Conservation (phyloP, 2,888 invertebrate species). For the Holacanthella duospinosa region DNA sequence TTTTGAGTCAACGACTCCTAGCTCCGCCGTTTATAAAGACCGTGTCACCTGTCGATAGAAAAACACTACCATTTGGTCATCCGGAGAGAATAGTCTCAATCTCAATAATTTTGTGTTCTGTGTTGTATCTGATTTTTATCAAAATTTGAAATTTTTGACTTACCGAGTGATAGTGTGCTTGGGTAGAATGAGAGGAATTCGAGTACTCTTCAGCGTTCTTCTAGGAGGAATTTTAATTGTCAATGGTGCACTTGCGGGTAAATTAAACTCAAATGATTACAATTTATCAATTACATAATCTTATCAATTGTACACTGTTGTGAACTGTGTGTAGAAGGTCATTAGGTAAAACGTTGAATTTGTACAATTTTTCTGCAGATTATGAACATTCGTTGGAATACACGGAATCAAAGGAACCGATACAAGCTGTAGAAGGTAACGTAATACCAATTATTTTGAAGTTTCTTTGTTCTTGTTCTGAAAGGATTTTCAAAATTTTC, state of each 20-base stretch:
- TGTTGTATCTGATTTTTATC: too few relatives aligned
- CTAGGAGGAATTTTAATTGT: too few relatives aligned
- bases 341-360: too few relatives aligned
- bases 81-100: too few relatives aligned
- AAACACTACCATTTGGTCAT: too few relatives aligned
- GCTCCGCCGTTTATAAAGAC: conserved; percentile 4
- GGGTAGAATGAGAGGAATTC: neutral
- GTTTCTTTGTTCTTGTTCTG: too few relatives aligned
- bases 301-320: neutral
- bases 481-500: too few relatives aligned
- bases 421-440: neutral
- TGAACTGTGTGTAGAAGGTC: too few relatives aligned
- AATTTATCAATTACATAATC: neutral
- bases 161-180: neutral
- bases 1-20: neutral
- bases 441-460: too few relatives aligned
- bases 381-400: neutral
- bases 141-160: too few relatives aligned
- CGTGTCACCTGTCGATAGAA: neutral
- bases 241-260: neutral
- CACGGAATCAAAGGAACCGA: neutral
- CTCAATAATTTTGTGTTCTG: too few relatives aligned
- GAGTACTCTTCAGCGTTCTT: too few relatives aligned
- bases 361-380: neutral
- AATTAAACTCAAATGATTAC: neutral